These are phyloP conservation scores for Tychaedon coryphoeus DNA, from an alignment of 2,113 vertebrate genomes.

Conservation along the genomic window DNA sequence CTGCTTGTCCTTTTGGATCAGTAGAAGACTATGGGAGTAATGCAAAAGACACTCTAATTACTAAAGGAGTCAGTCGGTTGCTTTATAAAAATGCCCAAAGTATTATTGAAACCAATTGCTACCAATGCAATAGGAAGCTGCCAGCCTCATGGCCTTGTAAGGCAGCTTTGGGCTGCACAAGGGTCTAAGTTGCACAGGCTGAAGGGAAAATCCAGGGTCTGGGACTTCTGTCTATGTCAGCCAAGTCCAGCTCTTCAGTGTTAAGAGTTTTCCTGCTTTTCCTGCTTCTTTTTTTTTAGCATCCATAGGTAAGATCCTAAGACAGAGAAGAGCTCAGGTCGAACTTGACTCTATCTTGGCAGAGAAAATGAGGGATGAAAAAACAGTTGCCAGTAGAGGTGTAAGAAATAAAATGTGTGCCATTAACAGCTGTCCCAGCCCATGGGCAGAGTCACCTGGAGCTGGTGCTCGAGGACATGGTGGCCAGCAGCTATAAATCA, in stretches of 20 bases:
- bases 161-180: background rate
- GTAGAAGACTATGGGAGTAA: constrained; percentile 55
- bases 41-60: constrained; percentile 64
- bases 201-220: background rate
- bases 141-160: accelerated
- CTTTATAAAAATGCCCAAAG: constrained; percentile 33
- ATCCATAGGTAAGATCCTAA: background rate
- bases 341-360: background rate
- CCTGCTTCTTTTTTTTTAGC: background rate
- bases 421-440: accelerated
- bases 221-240: background rate
- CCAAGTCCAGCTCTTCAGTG: background rate
- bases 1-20: constrained; percentile 57
- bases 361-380: background rate
- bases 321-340: background rate
- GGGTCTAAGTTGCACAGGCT: background rate
- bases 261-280: background rate
- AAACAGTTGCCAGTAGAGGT: background rate
- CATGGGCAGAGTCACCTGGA: accelerated
- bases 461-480: background rate
- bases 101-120: background rate
- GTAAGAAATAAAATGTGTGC: background rate
- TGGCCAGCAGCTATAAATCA: background rate
- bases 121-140: background rate
- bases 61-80: constrained; percentile 43